A percentile compares a stretch with the other conserved stretches of the same genome.
Evolutionary conservation across 2,888 invertebrate species (phyloP).

Genomic region (Perdita meconis): DNA sequence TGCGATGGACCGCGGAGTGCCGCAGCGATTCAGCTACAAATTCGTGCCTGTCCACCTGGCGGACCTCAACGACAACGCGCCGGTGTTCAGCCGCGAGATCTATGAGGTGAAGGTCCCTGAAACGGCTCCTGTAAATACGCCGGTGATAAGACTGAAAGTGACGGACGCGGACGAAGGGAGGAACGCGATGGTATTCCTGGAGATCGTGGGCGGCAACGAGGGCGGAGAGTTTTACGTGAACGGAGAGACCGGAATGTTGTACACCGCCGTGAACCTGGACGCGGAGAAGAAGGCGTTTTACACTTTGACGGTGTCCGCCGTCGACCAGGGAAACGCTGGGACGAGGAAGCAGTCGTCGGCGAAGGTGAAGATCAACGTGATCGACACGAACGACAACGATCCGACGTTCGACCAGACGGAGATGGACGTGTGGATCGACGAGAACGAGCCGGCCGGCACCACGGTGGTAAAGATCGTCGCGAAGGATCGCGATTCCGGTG

Average conservation of each 20-base stretch:
- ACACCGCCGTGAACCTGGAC: constrained; percentile 92
- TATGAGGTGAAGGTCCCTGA: constrained; percentile 95
- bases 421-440: constrained; percentile 90
- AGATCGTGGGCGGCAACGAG: constrained; percentile 96
- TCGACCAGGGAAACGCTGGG: constrained; percentile 94
- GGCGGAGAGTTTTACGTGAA: constrained; percentile 95
- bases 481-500: constrained; percentile 95
- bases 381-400: constrained; percentile 97
- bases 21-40: constrained; percentile 91
- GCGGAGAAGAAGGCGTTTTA: constrained; percentile 94
- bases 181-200: constrained; percentile 93
- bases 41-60: constrained; percentile 92
- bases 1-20: constrained; percentile 93
- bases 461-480: constrained; percentile 94
- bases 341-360: constrained; percentile 94
- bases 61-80: constrained; percentile 94
- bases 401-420: constrained; percentile 92
- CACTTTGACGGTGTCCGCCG: constrained; percentile 94
- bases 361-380: constrained; percentile 94
- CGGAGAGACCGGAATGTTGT: constrained; percentile 94
- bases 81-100: constrained; percentile 93
- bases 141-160: constrained; percentile 94
- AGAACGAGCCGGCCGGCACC: constrained; percentile 94
- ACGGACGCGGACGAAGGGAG: constrained; percentile 93
- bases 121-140: constrained; percentile 94